phyloP scores from a whole-genome alignment of 2,888 invertebrate species.

The Sylvicola cinctus region DNA sequence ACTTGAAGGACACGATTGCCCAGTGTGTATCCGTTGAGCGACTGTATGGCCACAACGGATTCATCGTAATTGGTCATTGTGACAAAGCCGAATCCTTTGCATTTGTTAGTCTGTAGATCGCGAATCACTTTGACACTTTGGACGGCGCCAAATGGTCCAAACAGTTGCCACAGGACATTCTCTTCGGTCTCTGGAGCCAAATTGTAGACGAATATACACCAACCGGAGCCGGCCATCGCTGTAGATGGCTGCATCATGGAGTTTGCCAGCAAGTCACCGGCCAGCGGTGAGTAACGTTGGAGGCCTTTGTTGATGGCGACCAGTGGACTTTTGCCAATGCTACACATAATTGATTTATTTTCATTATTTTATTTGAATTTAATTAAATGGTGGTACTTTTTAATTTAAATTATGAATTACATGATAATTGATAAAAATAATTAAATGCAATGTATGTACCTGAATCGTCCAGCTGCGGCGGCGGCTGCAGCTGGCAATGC shows the following conservation, averaged over 20 bases:
- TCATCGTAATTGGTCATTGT: constrained; percentile 98
- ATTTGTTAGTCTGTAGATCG: constrained; percentile 88
- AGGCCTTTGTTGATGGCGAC: constrained; percentile 21
- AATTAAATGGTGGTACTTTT: no score
- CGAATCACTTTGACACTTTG: constrained; percentile 94
- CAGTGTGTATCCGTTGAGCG: constrained; percentile 86
- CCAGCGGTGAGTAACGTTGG: constrained; percentile 59
- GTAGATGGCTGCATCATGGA: constrained; percentile 61
- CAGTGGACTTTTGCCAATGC: constrained; percentile 9
- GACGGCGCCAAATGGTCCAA: constrained; percentile 94
- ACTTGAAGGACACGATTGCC: constrained; percentile 92
- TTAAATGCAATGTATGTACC: no score
- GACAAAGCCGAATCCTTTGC: constrained; percentile 96
- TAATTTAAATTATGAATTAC: no score
- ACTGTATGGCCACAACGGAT: constrained; percentile 88
- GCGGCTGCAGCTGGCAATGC: no score
- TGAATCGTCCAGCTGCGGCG: constrained; percentile 21
- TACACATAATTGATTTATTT: no score
- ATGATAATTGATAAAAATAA: no score
- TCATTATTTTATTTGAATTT: no score
- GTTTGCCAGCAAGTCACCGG: constrained; percentile 54
- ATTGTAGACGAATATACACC: constrained; percentile 81
- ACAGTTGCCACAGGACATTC: constrained; percentile 88
- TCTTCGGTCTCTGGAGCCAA: constrained; percentile 91
- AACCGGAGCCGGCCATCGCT: constrained; percentile 65